phyloP scores from a whole-genome alignment of 2,888 invertebrate genomes.

The Leucania comma region DNA sequence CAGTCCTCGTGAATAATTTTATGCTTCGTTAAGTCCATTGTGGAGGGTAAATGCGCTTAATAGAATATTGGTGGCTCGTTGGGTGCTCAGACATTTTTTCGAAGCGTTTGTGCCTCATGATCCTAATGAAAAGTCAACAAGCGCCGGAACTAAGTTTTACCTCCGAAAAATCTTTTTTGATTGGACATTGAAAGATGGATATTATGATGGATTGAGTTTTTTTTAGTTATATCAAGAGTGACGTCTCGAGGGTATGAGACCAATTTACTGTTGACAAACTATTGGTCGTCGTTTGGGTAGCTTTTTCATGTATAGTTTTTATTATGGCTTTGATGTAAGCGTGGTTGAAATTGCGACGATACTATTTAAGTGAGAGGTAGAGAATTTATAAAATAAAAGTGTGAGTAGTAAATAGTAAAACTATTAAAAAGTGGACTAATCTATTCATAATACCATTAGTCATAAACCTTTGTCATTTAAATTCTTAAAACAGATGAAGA shows the following conservation, averaged over 20 bases:
- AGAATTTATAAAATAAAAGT: background rate
- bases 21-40: slow-evolving; percentile 87
- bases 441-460: too few relatives aligned
- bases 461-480: too few relatives aligned
- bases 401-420: too few relatives aligned
- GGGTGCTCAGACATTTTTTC: slow-evolving; percentile 66
- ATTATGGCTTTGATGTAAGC: slow-evolving; percentile 5
- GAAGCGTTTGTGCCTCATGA: slow-evolving; percentile 56
- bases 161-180: slow-evolving; percentile 65
- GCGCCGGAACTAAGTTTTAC: slow-evolving; percentile 60
- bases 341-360: slow-evolving; percentile 22
- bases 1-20: slow-evolving; percentile 86
- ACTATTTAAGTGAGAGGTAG: background rate
- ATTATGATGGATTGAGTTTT: slow-evolving; percentile 77
- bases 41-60: slow-evolving; percentile 81
- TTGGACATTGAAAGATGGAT: slow-evolving; percentile 75
- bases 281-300: slow-evolving; percentile 37
- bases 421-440: too few relatives aligned
- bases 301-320: slow-evolving; percentile 35
- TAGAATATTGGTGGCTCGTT: slow-evolving; percentile 70
- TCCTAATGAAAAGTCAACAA: slow-evolving; percentile 81
- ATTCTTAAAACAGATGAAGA: too few relatives aligned
- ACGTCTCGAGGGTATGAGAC: slow-evolving; percentile 63
- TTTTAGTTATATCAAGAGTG: slow-evolving; percentile 58
- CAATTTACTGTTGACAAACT: slow-evolving; percentile 71